Percentiles rank a stretch among this genome's conserved stretches.
phyloP scores from a whole-genome alignment of 2,888 invertebrate species.

The Rhagium mordax region DNA sequence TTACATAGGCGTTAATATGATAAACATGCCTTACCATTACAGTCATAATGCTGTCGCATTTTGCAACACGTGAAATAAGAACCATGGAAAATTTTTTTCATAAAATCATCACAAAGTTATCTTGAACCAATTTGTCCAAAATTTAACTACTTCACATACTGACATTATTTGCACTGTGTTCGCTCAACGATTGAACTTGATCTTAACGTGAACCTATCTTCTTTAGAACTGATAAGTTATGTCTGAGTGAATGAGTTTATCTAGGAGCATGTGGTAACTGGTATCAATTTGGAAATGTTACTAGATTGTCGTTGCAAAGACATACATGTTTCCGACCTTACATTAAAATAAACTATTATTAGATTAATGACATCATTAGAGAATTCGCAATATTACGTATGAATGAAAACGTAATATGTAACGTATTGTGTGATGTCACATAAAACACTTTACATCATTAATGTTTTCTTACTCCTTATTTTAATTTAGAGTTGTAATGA shows the following conservation, averaged over 20 bases:
- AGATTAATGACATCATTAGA: constrained; percentile 51
- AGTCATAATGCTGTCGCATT: constrained; percentile 34
- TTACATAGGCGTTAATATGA: too few relatives aligned
- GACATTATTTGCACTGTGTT: constrained; percentile 12
- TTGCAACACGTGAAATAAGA: constrained; percentile 25
- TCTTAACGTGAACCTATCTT: constrained; percentile 14
- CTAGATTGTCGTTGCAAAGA: constrained; percentile 34
- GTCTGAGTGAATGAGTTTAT: constrained; percentile 35
- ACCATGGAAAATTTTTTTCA: constrained; percentile 31
- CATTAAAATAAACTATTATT: constrained; percentile 44
- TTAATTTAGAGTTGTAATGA: constrained; percentile 22
- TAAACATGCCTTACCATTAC: constrained; percentile 34
- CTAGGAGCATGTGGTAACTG: constrained; percentile 34
- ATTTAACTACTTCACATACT: not conserved
- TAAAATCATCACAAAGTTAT: not conserved
- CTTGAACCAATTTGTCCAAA: not conserved
- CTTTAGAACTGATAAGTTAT: constrained; percentile 33
- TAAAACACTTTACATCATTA: constrained; percentile 22
- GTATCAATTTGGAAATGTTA: constrained; percentile 36
- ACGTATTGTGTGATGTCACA: constrained; percentile 45
- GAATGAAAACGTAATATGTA: constrained; percentile 53
- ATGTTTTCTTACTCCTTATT: constrained; percentile 10
- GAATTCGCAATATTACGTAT: constrained; percentile 48
- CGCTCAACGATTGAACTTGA: constrained; percentile 20
- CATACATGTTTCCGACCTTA: constrained; percentile 43